Percentiles rank a stretch among this genome's conserved stretches.
These are phyloP conservation scores for Eupithecia tripunctaria DNA, from an alignment of 2,888 invertebrate genomes.

Conservation along the genomic window DNA sequence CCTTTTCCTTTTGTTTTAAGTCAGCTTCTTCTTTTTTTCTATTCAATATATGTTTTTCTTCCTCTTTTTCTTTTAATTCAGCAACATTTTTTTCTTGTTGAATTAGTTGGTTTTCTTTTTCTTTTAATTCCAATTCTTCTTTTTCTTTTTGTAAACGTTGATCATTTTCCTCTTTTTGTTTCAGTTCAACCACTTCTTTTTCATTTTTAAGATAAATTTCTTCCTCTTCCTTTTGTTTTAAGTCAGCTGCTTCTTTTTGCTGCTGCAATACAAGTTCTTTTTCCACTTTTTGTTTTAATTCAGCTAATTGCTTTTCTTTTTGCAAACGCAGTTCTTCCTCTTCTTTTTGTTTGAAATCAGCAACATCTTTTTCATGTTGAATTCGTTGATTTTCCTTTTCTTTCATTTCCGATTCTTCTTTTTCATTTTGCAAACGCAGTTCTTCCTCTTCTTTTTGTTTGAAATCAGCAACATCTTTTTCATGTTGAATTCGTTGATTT, in stretches of 20 bases:
- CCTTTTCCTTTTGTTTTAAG: conserved; percentile 12
- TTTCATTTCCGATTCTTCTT: too few species aligned
- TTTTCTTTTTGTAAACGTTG: conserved; percentile 16
- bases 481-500: conserved; percentile 14
- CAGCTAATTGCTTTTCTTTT: too few species aligned
- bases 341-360: conserved; percentile 7
- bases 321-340: too few species aligned
- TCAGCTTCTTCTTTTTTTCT: conserved; percentile 18
- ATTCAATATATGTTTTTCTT: background rate
- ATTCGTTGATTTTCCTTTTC: background rate
- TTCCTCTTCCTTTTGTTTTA: background rate
- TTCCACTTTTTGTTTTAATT: background rate
- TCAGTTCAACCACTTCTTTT: conserved; percentile 17
- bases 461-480: conserved; percentile 24
- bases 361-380: background rate
- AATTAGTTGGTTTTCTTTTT: background rate
- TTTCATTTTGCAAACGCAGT: too few species aligned
- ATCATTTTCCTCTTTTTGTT: background rate
- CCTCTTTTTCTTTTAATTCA: background rate
- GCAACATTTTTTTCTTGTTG: conserved; percentile 1
- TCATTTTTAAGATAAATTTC: background rate
- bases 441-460: conserved; percentile 31
- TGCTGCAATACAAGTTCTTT: background rate
- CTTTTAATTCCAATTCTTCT: conserved; percentile 26
- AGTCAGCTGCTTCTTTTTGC: conserved; percentile 33